Evolutionary conservation across 2,797 vertebrate species (phyloP).

Genomic region (Cirrhinus molitorella): DNA sequence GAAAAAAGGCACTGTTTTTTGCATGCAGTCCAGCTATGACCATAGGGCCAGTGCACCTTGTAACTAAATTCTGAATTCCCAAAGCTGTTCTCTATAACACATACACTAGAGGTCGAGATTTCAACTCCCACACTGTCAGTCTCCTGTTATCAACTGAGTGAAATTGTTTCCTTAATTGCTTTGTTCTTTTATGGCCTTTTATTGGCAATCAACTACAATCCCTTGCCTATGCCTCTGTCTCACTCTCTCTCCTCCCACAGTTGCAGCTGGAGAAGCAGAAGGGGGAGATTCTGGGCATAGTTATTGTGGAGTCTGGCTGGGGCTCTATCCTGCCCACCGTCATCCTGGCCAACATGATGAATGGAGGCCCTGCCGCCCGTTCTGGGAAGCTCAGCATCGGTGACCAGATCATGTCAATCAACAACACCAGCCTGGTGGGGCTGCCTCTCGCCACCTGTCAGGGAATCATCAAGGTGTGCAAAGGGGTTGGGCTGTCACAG

Average conservation of each 20-base stretch:
- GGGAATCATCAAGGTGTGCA: conserved; percentile 97
- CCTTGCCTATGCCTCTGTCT: neutral
- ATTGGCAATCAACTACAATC: conserved; percentile 36
- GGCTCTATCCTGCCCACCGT: conserved; percentile 98
- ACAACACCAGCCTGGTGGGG: conserved; percentile 98
- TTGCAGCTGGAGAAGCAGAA: conserved; percentile 97
- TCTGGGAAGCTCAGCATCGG: conserved; percentile 98
- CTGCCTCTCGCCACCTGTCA: conserved; percentile 98
- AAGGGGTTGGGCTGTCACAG: conserved; percentile 58
- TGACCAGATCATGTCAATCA: conserved; percentile 99
- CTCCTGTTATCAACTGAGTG: conserved; percentile 22
- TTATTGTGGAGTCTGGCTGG: conserved; percentile 99
- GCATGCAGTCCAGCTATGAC: neutral
- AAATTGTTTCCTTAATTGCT: conserved; percentile 42
- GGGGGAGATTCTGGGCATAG: conserved; percentile 97
- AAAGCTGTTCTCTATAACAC: neutral
- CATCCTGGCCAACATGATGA: conserved; percentile 99
- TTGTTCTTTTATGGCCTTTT: conserved; percentile 37
- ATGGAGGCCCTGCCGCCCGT: conserved; percentile 93
- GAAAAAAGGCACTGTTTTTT: too few relatives aligned
- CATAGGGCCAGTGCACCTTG: neutral
- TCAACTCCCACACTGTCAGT: neutral
- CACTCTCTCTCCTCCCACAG: conserved; percentile 71
- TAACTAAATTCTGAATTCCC: neutral
- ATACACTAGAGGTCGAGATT: neutral